These are phyloP conservation scores for Cardiocondyla obscurior DNA, from an alignment of 1,140 invertebrate genomes.

Conservation along the genomic window DNA sequence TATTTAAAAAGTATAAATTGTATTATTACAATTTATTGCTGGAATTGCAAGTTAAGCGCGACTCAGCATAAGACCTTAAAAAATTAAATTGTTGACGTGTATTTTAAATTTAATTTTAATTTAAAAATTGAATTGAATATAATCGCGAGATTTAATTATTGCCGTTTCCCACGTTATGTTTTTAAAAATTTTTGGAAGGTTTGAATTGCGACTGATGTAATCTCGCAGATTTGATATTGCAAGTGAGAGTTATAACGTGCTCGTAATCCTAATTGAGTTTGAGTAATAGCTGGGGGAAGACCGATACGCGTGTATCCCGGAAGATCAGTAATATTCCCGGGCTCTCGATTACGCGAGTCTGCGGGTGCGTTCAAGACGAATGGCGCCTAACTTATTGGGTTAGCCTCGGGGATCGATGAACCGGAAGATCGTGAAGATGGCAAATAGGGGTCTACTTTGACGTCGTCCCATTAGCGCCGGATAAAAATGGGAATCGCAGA, in stretches of 20 bases:
- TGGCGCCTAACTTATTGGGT: conserved; percentile 55
- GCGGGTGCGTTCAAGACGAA: conserved; percentile 53
- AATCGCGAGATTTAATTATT: not conserved
- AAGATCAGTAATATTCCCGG: conserved; percentile 42
- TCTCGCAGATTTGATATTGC: not conserved
- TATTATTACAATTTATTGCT: not conserved
- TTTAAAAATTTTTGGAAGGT: not conserved
- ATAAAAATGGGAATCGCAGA: conserved; percentile 66
- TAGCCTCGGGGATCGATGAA: conserved; percentile 60
- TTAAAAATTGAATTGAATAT: not conserved
- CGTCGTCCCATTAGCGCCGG: conserved; percentile 53
- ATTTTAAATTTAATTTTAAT: not conserved
- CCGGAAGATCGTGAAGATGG: conserved; percentile 59
- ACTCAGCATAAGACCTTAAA: not conserved
- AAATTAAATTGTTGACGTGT: not conserved
- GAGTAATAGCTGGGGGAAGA: conserved; percentile 12
- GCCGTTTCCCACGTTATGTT: not conserved
- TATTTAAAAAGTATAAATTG: not conserved
- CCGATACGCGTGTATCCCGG: not conserved
- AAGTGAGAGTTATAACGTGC: conserved; percentile 10
- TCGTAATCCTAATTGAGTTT: conserved; percentile 38
- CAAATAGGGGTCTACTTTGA: conserved; percentile 70
- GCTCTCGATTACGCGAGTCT: conserved; percentile 25
- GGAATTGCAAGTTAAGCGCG: not conserved
- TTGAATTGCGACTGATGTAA: not conserved